Evolutionary conservation across 2,113 vertebrate species (phyloP).

Genomic region (Lonchura striata): DNA sequence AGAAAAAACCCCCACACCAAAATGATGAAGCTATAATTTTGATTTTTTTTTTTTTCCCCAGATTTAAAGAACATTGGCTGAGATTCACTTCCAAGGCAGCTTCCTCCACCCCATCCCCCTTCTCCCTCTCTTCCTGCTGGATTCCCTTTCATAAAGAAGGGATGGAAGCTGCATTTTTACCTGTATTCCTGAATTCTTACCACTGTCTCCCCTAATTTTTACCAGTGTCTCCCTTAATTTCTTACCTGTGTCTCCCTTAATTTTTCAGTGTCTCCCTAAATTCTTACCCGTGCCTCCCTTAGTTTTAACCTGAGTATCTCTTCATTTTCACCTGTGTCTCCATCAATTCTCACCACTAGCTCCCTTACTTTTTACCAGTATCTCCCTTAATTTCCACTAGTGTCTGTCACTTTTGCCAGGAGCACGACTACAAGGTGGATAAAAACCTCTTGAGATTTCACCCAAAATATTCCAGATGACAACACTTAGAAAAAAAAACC

Average conservation of each 20-base stretch:
- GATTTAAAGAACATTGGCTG: conserved; percentile 36
- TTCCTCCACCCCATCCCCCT: background rate
- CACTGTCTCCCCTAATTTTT: too few species aligned
- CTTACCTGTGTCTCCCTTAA: too few species aligned
- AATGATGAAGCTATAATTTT: background rate
- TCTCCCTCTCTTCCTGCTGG: conserved; percentile 61
- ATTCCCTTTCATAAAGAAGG: conserved; percentile 81
- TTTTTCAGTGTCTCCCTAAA: too few species aligned
- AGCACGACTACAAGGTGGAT: accelerated
- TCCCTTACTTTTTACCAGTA: background rate
- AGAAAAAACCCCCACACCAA: background rate
- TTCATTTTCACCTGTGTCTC: too few species aligned
- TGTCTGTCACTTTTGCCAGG: background rate
- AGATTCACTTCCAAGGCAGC: conserved; percentile 2
- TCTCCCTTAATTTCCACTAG: background rate
- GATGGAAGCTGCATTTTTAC: conserved; percentile 76
- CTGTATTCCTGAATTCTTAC: too few species aligned
- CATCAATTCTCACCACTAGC: too few species aligned
- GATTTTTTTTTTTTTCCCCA: background rate
- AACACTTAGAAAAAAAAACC: background rate
- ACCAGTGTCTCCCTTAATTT: too few species aligned
- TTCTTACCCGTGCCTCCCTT: too few species aligned
- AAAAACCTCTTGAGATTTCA: background rate
- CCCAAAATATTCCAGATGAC: background rate
- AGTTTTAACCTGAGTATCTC: too few species aligned